Evolutionary conservation across 2,888 invertebrate genomes (phyloP).

Genomic region (Gerris lacustris): DNA sequence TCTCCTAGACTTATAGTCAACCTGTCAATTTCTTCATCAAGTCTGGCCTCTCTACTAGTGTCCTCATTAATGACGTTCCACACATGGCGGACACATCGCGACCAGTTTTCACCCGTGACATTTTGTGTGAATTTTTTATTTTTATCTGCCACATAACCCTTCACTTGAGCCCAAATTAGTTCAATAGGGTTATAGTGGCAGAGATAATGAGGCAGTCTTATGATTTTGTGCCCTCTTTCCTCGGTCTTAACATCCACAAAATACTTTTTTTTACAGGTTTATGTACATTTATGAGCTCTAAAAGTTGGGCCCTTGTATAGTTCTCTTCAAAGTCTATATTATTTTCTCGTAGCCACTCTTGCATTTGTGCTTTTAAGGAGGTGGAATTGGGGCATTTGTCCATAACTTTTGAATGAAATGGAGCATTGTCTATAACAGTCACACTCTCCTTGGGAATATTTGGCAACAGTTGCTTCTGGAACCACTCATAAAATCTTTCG

Average conservation of each 20-base stretch:
- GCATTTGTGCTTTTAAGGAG: constrained; percentile 7
- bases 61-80: background rate
- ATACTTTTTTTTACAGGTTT: constrained; percentile 12
- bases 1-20: background rate
- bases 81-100: background rate
- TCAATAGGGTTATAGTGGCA: constrained; percentile 24
- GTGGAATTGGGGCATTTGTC: constrained; percentile 10
- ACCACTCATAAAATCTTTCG: constrained; percentile 15
- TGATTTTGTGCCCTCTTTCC: constrained; percentile 15
- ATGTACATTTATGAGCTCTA: background rate
- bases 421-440: constrained; percentile 19
- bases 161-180: constrained; percentile 24
- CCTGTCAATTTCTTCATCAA: background rate
- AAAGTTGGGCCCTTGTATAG: constrained; percentile 8
- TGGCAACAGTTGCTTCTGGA: constrained; percentile 12
- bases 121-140: constrained; percentile 18
- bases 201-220: constrained; percentile 25
- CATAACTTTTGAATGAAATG: constrained; percentile 15
- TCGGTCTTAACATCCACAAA: constrained; percentile 20
- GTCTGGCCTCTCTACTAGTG: background rate
- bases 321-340: background rate
- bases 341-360: constrained; percentile 7
- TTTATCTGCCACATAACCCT: constrained; percentile 19
- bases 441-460: background rate
- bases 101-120: constrained; percentile 18